Evolutionary conservation across 2,113 vertebrate genomes (phyloP).

Genomic region (Paedocypris sp.): DNA sequence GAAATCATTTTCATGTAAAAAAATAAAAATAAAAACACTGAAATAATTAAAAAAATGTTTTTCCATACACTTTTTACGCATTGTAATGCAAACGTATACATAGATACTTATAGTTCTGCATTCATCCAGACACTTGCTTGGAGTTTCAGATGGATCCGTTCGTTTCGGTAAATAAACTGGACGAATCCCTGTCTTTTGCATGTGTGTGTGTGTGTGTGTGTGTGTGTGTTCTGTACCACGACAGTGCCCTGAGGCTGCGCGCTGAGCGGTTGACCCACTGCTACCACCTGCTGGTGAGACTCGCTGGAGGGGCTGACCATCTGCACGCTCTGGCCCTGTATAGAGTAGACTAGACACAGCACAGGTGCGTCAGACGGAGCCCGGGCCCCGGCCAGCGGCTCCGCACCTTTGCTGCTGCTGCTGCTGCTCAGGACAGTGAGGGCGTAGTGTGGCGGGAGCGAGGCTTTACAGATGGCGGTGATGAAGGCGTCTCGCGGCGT

Average conservation of each 20-base stretch:
- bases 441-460: slow-evolving; percentile 91
- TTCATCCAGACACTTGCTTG: too few relatives aligned
- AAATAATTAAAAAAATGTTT: too few relatives aligned
- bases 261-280: slow-evolving; percentile 88
- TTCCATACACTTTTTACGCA: too few relatives aligned
- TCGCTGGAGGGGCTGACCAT: slow-evolving; percentile 98
- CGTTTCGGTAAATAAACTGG: too few relatives aligned
- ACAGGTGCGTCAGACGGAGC: too few relatives aligned
- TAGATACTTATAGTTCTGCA: too few relatives aligned
- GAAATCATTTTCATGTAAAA: too few relatives aligned
- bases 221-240: slow-evolving; percentile 66
- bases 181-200: too few relatives aligned
- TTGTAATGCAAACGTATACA: too few relatives aligned
- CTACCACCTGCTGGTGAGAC: slow-evolving; percentile 97
- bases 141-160: too few relatives aligned
- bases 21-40: too few relatives aligned
- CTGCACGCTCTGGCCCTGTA: slow-evolving; percentile 92
- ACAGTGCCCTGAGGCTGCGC: slow-evolving; percentile 94
- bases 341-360: slow-evolving; percentile 80
- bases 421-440: slow-evolving; percentile 83
- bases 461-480: slow-evolving; percentile 96
- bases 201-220: not conserved
- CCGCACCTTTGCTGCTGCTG: slow-evolving; percentile 70
- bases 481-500: slow-evolving; percentile 97
- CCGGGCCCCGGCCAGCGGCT: not conserved